Conservation (phyloP, 2,797 vertebrate genomes). For the Simalia tracyae region DNA sequence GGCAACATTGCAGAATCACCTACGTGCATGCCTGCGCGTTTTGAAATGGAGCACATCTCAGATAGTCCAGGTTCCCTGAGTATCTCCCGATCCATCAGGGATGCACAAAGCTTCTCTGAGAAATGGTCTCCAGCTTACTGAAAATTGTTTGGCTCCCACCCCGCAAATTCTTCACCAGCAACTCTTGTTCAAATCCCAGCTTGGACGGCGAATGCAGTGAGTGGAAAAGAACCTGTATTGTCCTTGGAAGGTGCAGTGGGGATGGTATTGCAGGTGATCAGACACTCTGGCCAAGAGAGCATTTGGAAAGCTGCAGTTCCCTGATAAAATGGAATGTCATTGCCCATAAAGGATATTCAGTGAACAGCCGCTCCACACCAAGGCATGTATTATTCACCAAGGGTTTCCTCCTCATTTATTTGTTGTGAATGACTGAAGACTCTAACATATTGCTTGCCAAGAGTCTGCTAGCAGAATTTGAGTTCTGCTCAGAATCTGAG, state of each 20-base stretch:
- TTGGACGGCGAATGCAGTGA: neutral
- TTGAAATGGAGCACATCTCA: neutral
- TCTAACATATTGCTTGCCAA: slow-evolving; percentile 56
- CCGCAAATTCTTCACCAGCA: neutral
- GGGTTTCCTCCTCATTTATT: slow-evolving; percentile 45
- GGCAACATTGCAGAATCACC: slow-evolving; percentile 38
- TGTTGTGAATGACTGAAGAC: slow-evolving; percentile 59
- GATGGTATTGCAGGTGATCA: slow-evolving; percentile 39
- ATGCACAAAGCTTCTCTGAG: neutral
- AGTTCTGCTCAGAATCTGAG: slow-evolving; percentile 52
- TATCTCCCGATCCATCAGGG: neutral
- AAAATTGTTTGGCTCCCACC: neutral
- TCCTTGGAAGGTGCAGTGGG: neutral
- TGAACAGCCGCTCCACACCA: slow-evolving; percentile 70
- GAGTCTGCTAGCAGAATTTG: slow-evolving; percentile 62
- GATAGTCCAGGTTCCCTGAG: neutral
- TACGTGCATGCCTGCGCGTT: neutral
- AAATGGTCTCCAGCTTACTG: neutral
- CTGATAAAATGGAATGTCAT: slow-evolving; percentile 67
- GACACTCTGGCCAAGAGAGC: slow-evolving; percentile 55
- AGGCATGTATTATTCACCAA: slow-evolving; percentile 66
- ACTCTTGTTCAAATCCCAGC: neutral
- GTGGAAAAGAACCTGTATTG: neutral
- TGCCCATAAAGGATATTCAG: slow-evolving; percentile 66
- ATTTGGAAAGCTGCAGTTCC: slow-evolving; percentile 63